Conservation (phyloP, 2,113 vertebrate genomes). For the Odocoileus virginianus region DNA sequence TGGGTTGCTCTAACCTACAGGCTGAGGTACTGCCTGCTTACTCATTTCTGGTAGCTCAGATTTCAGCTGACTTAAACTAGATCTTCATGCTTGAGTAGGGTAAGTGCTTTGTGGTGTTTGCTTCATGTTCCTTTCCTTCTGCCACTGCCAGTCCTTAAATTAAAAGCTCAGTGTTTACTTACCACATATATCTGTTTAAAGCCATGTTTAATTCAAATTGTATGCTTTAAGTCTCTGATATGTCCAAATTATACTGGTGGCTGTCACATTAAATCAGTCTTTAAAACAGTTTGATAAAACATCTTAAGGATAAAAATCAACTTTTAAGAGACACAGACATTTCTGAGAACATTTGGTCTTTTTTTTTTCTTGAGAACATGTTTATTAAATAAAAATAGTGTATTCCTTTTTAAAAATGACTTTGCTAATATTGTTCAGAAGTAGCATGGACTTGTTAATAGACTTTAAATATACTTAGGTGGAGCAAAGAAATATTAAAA, state of each 20-base stretch:
- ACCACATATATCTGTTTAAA: background rate
- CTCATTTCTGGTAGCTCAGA: background rate
- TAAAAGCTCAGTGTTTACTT: conserved; percentile 25
- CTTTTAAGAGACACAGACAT: background rate
- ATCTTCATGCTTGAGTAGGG: background rate
- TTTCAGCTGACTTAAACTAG: conserved; percentile 3
- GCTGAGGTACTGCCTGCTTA: background rate
- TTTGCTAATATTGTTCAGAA: conserved; percentile 41
- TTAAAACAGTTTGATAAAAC: conserved; percentile 35
- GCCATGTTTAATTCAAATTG: conserved; percentile 30
- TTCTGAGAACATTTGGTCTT: background rate
- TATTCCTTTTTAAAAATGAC: background rate
- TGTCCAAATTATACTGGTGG: background rate
- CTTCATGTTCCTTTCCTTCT: conserved; percentile 15
- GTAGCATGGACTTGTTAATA: background rate
- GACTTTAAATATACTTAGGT: background rate
- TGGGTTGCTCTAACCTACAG: background rate
- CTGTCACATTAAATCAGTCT: background rate
- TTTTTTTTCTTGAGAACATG: background rate
- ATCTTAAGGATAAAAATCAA: background rate
- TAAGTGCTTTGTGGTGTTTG: background rate
- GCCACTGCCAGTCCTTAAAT: background rate
- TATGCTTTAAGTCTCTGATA: conserved; percentile 28
- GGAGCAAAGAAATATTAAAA: background rate
- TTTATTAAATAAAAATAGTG: conserved; percentile 27